Base-by-base conservation (phyloP, 1,140 invertebrate species). In the Apis dorsata region DNA sequence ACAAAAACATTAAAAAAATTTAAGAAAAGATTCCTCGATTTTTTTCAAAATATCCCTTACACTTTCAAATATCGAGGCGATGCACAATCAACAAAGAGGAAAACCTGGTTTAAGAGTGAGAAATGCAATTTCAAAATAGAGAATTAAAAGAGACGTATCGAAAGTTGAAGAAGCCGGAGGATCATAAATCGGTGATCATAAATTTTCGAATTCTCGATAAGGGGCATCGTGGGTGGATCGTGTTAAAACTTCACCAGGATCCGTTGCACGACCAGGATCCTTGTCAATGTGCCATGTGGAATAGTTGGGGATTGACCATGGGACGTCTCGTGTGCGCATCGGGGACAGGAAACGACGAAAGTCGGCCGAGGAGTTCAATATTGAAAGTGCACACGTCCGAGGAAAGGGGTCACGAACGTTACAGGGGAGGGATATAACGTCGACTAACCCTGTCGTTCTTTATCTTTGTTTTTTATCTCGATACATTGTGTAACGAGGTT, bases 321-420 rank as follows among this genome's bases (percentile, higher is more conserved):
- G n/a, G 69, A 28, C 69, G 24, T 13, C 12, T 10, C 69, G 9
- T 9, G 69, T 28, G 49, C 21, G 13, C 69, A 24, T 4, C 19
- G 11, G 2, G 17, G 57, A 49, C 72, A 10, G 17, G 51, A 55
- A 57, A 34, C 24, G 51, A 63, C 53, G 63, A 77, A 75, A 63
- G 28, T 28, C 49, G 55, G 21, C 55, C 21, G 51, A 7, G 1
- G 60, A 81, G 28, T 74, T 66, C 28, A 49, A 74, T 74, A 81
- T 81, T 57, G 79, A 81, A 73, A 74, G 74, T 81, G 51, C 34
- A 24, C 70, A 72, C 10, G 49, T 21, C 19, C 24, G 11, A 44
- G 75, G 13, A 78, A 72, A 21, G 5, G 13, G 24, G 53, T 10
- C 0, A 28, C 15, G 62, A 34, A 44, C 19, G 28, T 10, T 24